Base-by-base conservation (phyloP, 92 coral and sea anemone genomes). In the Palythoa caribaeorum region DNA sequence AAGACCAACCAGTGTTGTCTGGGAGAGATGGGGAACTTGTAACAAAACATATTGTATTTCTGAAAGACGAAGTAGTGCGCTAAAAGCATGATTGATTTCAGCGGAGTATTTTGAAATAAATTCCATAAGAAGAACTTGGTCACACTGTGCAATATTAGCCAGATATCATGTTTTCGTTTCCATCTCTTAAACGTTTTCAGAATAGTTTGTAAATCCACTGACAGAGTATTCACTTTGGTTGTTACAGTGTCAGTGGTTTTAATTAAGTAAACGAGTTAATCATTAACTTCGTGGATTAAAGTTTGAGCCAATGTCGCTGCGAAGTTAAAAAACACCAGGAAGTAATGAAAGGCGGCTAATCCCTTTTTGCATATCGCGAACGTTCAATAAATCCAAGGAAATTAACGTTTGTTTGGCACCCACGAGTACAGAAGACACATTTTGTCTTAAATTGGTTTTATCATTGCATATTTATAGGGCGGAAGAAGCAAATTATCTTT, bases 51-150 rank as follows among this genome's bases (percentile, higher is more conserved):
- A 89, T 36, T 88, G 78, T 20, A 88, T 54, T 50, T 91, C 87
- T 8, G 68, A 72, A 36, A 91, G 68, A 6, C 87, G 85, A 13
- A 83, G 80, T 1, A 54, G 14, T n/a, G 78, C 48, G 1, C 89
- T 37, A 36, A 91, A 91, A 13, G 93, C 73, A 39, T 83, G 71
- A 36, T 79, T 50, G 2, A 83, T 44, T 77, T 88, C 93, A 11
- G 81, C 38, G 0, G 91, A 73, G 55, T 39, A 68, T 60, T 88
- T 88, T 9, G 94, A 91, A 19, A 88, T n/a, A 74, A 88, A 91
- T 17, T 81, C 83, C 73, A 87, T 6, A 4, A n/a, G 14, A 1
- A 73, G 68, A n/a, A 14, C 16, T 2, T 83, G 52, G 12, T 91
- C 53, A 13, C 89, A 91, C 0, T 40, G 2, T 0, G 50, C 66